Evolutionary conservation across 2,113 vertebrate genomes (phyloP).

Genomic region (Antechinus stuartii): DNA sequence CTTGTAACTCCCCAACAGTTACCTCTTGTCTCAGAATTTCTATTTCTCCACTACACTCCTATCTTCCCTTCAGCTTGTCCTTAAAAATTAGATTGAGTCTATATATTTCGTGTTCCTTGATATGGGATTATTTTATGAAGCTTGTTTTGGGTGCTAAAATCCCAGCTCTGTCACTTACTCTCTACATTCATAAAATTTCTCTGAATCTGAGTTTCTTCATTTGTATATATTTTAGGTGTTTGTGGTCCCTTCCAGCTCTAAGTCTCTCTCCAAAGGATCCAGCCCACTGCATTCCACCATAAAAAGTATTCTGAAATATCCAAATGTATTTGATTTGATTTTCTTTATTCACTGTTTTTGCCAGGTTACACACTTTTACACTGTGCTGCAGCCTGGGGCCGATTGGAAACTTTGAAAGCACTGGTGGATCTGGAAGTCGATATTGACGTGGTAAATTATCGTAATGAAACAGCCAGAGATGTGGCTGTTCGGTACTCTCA

Average conservation of each 20-base stretch:
- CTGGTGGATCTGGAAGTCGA: slow-evolving; percentile 86
- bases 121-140: not conserved
- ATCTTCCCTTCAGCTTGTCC: not conserved
- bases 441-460: slow-evolving; percentile 81
- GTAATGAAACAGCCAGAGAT: slow-evolving; percentile 84
- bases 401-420: slow-evolving; percentile 85
- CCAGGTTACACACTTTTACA: slow-evolving; percentile 88
- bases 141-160: not conserved
- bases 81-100: not conserved
- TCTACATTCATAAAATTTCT: slow-evolving; percentile 30
- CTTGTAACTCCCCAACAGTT: not conserved
- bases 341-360: not conserved
- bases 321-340: not conserved
- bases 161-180: not conserved
- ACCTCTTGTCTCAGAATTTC: not conserved
- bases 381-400: slow-evolving; percentile 88
- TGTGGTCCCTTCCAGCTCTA: slow-evolving; percentile 34
- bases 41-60: not conserved
- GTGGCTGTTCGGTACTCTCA: slow-evolving; percentile 84
- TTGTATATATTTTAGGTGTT: slow-evolving; percentile 43
- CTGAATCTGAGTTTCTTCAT: slow-evolving; percentile 38
- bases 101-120: not conserved
- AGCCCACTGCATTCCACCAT: not conserved
- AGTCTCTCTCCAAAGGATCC: not conserved
- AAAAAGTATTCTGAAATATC: slow-evolving; percentile 24